Conservation (phyloP, 2,113 vertebrate species). For the Scytalopus superciliaris region DNA sequence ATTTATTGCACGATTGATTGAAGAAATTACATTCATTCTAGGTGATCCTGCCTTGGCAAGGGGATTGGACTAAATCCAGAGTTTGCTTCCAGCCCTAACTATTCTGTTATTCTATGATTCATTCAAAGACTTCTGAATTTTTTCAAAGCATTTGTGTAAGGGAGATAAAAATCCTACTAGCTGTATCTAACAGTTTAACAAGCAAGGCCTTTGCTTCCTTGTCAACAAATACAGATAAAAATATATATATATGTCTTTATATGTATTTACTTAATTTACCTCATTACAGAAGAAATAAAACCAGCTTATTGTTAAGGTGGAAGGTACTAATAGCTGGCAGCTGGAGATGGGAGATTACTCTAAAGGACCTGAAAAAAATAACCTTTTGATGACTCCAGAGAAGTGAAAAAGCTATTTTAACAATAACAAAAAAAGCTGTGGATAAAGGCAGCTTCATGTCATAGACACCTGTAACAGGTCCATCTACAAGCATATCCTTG, state of each 20-base stretch:
- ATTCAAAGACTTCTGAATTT: background rate
- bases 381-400: background rate
- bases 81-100: background rate
- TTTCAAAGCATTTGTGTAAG: background rate
- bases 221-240: background rate
- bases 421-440: background rate
- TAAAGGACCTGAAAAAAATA: background rate
- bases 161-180: background rate
- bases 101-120: background rate
- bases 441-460: background rate
- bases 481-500: background rate
- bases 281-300: background rate
- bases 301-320: background rate
- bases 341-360: background rate
- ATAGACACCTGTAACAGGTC: background rate
- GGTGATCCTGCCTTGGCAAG: background rate
- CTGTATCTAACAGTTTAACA: background rate
- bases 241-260: background rate
- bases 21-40: background rate
- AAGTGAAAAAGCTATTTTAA: background rate
- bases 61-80: background rate
- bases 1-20: background rate
- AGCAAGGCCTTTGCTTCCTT: background rate
- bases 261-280: background rate
- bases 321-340: background rate